Evolutionary conservation across 2,113 vertebrate genomes (phyloP), one percentile per base, ranked within the genome.

Genomic region (Xyliphius kryptos): DNA sequence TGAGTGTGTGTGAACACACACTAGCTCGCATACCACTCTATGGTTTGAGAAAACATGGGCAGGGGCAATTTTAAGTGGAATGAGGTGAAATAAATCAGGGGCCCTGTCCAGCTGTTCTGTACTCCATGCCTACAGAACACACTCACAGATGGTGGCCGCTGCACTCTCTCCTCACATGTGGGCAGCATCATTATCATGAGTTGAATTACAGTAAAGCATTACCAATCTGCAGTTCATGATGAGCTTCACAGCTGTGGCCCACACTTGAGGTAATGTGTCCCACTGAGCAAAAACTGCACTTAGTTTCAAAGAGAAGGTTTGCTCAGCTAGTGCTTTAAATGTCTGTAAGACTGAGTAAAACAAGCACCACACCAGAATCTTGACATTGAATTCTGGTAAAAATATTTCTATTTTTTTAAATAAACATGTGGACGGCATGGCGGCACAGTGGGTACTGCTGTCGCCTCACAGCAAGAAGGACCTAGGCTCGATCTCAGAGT

Each of bases 121-220:
- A 15, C 64, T 52, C 47, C 43, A 20, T 71, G 63, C 57, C 38
- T 14, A 8, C 15, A 21, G 37, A 69, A 63, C 60, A 44, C 16
- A 44, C 46, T 66, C 52, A 56, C 69, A 71, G 63, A 71, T 71
- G 69, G 69, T 61, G 63, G 37, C 52, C 5, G 11, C 8, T 22
- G 43, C 46, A 19, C 38, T 59, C 51, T 38, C 47, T n/a, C 21
- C 58, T 56, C 63, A 69, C 58, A 73, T 69, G 67, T 54, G 71
- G 63, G 63, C 53, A 67, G 72, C 48, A 53, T 71, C 59, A 74
- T 74, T 74, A 74, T 71, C 61, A 74, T 63, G 68, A 71, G 61
- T 55, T 74, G 65, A 63, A 67, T 70, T 68, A 70, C 68, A 68
- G 68, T 61, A 68, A 74, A 56, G 63, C 72, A 71, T 71, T 65